Evolutionary conservation across 2,797 vertebrate genomes (phyloP).

Genomic region (Lerista edwardsae): DNA sequence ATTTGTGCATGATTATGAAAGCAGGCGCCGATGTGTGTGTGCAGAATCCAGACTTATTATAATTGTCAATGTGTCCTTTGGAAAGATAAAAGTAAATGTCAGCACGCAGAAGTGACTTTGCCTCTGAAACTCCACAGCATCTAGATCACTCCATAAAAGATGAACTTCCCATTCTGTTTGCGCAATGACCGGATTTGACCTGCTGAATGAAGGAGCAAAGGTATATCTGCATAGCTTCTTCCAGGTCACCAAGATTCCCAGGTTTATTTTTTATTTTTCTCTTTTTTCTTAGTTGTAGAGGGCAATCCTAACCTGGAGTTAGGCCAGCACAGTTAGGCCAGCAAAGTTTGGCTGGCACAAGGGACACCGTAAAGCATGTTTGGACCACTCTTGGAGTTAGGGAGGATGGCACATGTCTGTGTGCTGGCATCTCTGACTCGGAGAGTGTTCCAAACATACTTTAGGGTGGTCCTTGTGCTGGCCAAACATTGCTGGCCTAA

Average conservation of each 20-base stretch:
- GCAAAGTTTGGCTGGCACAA: too few relatives aligned
- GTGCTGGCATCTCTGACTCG: too few relatives aligned
- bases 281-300: too few relatives aligned
- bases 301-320: too few relatives aligned
- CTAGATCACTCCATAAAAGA: background rate
- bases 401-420: too few relatives aligned
- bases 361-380: too few relatives aligned
- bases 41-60: constrained; percentile 17
- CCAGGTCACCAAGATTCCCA: background rate
- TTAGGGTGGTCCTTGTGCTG: too few relatives aligned
- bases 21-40: background rate
- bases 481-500: too few relatives aligned
- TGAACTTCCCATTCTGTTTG: background rate
- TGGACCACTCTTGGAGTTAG: too few relatives aligned
- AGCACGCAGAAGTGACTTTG: background rate
- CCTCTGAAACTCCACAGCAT: background rate
- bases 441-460: too few relatives aligned
- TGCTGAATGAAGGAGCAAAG: background rate
- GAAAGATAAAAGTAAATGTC: background rate
- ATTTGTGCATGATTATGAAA: constrained; percentile 40
- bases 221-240: background rate
- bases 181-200: constrained; percentile 6
- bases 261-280: background rate
- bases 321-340: too few relatives aligned
- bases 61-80: constrained; percentile 12